Conservation (phyloP, 1,140 invertebrate genomes). For the Saxidomus purpurata region DNA sequence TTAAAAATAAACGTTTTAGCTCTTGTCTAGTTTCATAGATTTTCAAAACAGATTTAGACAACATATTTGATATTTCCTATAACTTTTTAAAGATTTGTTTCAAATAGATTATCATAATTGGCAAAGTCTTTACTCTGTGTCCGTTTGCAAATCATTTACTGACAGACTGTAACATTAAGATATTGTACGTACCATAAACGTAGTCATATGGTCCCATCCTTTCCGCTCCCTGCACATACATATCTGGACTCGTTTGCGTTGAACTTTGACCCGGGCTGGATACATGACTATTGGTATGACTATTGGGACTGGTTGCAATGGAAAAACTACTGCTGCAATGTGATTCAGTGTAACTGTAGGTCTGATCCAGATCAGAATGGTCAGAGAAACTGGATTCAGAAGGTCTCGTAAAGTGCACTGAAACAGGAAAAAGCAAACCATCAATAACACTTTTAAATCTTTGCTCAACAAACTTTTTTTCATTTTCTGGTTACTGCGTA, state of each 20-base stretch:
- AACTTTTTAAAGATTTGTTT: too few relatives aligned
- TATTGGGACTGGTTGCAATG: constrained; percentile 43
- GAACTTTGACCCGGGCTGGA: constrained; percentile 2
- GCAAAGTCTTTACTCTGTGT: too few relatives aligned
- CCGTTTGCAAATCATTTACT: too few relatives aligned
- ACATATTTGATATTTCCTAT: too few relatives aligned
- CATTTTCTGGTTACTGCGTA: too few relatives aligned
- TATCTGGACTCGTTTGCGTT: constrained; percentile 33
- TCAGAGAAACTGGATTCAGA: constrained; percentile 5
- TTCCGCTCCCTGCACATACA: not conserved
- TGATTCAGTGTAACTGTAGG: constrained; percentile 55
- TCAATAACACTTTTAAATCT: too few relatives aligned
- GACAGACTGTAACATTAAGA: too few relatives aligned
- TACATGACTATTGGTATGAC: not conserved
- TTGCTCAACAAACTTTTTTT: too few relatives aligned
- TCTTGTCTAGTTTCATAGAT: too few relatives aligned
- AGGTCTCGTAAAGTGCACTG: constrained; percentile 32
- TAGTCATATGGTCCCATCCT: not conserved
- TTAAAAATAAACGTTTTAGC: not conserved
- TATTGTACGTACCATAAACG: constrained; percentile 63
- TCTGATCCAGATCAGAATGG: not conserved
- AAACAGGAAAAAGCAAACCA: constrained; percentile 32
- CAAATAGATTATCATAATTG: too few relatives aligned
- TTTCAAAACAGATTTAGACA: too few relatives aligned
- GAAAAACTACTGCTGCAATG: constrained; percentile 23